Evolutionary conservation across 2,888 invertebrate species (phyloP), one percentile per base, ranked within the genome.

Genomic region (Augochlorella aurata): DNA sequence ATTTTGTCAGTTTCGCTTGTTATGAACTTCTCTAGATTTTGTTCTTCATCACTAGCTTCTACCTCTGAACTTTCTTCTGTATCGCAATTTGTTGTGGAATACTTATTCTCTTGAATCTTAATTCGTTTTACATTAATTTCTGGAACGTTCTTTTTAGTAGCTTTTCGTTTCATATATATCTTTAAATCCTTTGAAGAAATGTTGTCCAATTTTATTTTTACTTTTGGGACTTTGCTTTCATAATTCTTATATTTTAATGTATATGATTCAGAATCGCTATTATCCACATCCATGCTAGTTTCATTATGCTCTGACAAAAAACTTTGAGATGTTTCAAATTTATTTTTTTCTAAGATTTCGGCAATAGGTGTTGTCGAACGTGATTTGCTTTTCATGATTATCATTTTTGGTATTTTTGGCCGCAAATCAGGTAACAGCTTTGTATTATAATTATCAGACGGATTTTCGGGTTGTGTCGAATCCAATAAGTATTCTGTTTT

Each of bases 391-490:
- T 93, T 93, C 47, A 92, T 87, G 67, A 93, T 93, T 68, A 93
- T 93, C 92, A 93, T 93, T 81, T 93, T 93, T 63, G 93, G 93
- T 87, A 93, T 93, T 77, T 93, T 93, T 2, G 91, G 92, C 73
- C 91, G 90, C 7, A 74, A 70, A 10, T 77, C 84, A 0, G 76
- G 63, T 2, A 70, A 50, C 7, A 79, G 69, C 44, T 84, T 78
- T 8, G 75, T 18, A n/a, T 75, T 83, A 47, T 75, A 79, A 14
- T 8, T 71, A n/a, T 79, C 52, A 8, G 45, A 44, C 18, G 29
- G 24, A 66, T 50, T 58, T 14, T 66, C 68, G 29, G 44, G 18
- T n/a, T 83, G 63, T 14, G 18, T 24, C 7, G 14, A 14, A 38
- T 71, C 49, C 8, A 63, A 29, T 12, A 69, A 54, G 29, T 68